Percentiles rank a stretch among this genome's conserved stretches.
phyloP scores from a whole-genome alignment of 2,113 vertebrate genomes.

The Cyprinodon variegatus region DNA sequence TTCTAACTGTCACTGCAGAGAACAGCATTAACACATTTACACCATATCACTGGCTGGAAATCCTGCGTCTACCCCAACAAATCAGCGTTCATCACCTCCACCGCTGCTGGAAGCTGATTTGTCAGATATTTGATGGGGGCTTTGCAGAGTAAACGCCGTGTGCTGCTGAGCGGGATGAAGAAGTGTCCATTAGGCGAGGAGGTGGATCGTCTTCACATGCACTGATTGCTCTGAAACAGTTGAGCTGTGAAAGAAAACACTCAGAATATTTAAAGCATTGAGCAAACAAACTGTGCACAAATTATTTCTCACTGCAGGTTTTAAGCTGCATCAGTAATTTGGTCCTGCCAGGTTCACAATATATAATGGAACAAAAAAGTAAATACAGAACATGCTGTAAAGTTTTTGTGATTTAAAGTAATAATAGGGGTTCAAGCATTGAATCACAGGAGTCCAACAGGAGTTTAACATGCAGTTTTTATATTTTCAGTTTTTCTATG shows the following conservation, averaged over 20 bases:
- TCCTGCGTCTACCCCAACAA: background rate
- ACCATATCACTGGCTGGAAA: background rate
- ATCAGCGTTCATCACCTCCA: background rate
- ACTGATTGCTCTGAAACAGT: slow-evolving; percentile 3
- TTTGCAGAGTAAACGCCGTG: background rate
- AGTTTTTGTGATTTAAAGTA: no score
- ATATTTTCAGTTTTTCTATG: no score
- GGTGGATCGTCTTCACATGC: background rate
- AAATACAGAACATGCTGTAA: no score
- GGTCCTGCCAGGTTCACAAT: no score
- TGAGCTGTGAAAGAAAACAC: background rate
- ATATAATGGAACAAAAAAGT: no score
- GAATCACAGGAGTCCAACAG: no score
- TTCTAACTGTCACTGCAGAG: background rate
- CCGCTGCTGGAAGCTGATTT: background rate
- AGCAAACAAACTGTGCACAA: background rate
- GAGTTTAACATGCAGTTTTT: no score
- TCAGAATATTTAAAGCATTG: no score
- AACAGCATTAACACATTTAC: slow-evolving; percentile 2
- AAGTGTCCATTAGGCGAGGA: slow-evolving; percentile 3
- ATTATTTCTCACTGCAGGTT: background rate
- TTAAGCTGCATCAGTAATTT: no score
- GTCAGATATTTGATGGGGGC: background rate
- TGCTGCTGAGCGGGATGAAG: slow-evolving; percentile 1
- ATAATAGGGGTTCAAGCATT: no score